Percentiles rank a stretch among this genome's conserved stretches.
These are phyloP conservation scores for Adelosebastes latens DNA, from an alignment of 2,797 vertebrate species.

Conservation along the genomic window DNA sequence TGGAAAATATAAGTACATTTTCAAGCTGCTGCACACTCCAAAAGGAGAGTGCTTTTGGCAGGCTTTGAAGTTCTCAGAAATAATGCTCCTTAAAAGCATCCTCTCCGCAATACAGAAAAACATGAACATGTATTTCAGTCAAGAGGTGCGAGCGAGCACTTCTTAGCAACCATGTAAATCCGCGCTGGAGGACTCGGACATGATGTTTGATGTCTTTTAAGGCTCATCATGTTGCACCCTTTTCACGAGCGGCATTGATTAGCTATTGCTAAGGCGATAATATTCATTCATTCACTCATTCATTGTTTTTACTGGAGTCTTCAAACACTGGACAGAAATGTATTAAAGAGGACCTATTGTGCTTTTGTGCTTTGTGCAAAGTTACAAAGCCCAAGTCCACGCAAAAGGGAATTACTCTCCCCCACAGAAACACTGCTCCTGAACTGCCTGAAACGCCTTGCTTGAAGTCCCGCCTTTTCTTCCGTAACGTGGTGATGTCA, in stretches of 20 bases:
- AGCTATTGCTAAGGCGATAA: neutral
- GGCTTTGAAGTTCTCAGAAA: conserved; percentile 85
- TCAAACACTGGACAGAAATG: neutral
- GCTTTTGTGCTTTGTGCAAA: no score
- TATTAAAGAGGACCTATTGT: neutral
- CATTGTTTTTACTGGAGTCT: neutral
- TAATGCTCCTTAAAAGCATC: conserved; percentile 86
- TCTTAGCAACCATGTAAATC: conserved; percentile 71
- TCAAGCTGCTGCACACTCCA: conserved; percentile 77
- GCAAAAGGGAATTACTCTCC: no score
- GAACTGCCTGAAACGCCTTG: no score
- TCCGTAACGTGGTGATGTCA: no score
- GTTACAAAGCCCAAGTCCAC: no score
- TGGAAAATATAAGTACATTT: conserved; percentile 84
- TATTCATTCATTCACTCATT: neutral
- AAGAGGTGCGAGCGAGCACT: conserved; percentile 62
- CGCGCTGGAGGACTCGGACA: conserved; percentile 38
- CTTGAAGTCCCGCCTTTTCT: no score
- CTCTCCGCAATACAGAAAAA: conserved; percentile 71
- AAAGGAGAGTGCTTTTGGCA: conserved; percentile 81
- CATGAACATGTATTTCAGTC: conserved; percentile 73
- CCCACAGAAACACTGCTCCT: no score
- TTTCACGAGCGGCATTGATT: neutral
- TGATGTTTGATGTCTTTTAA: conserved; percentile 63
- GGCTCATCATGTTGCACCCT: conserved; percentile 18